phyloP scores from a whole-genome alignment of 2,113 vertebrate species.

The Engystomops pustulosus region DNA sequence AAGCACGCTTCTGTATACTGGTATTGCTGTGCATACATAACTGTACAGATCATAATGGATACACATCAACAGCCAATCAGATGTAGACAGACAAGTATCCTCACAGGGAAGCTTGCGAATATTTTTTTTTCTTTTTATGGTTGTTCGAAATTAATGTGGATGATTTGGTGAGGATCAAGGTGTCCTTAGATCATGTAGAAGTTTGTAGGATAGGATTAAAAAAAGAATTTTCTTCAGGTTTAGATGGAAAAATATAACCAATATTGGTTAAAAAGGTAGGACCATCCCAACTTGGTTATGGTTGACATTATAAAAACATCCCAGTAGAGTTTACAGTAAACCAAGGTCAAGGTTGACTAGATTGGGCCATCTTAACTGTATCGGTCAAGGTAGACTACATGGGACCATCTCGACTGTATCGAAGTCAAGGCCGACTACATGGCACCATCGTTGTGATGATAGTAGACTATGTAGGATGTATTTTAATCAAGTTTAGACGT shows the following conservation, averaged over 20 bases:
- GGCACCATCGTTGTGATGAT: not conserved
- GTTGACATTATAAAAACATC: not conserved
- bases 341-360: not conserved
- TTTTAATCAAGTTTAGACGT: no score
- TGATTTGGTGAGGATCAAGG: not conserved
- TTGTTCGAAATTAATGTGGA: not conserved
- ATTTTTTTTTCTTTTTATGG: not conserved
- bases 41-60: conserved; percentile 67
- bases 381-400: not conserved
- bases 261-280: not conserved
- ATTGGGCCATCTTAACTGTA: not conserved
- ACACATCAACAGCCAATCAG: conserved; percentile 58
- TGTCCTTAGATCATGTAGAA: not conserved
- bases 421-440: not conserved
- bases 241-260: not conserved
- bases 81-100: conserved; percentile 2
- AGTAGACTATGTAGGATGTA: no score
- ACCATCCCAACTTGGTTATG: not conserved
- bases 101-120: conserved; percentile 28
- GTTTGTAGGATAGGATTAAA: not conserved
- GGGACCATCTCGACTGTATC: not conserved
- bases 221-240: not conserved
- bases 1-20: conserved; percentile 77
- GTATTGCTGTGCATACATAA: conserved; percentile 76
- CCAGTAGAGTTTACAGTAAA: not conserved